Percentiles rank a stretch among this genome's conserved stretches.
phyloP scores from a whole-genome alignment of 2,797 vertebrate species.

The Calcarius lapponicus region DNA sequence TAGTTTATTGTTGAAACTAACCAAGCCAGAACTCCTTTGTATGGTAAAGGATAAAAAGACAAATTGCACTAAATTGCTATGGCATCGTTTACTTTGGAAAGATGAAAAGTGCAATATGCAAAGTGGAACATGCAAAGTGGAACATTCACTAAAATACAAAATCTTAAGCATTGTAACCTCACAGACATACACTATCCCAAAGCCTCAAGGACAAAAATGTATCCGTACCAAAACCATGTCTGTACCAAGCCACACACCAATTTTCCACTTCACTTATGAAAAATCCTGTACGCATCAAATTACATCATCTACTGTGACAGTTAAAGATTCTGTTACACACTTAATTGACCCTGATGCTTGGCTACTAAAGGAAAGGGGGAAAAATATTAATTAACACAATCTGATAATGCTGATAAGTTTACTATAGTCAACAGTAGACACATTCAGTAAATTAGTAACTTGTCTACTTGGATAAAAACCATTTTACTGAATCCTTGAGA shows the following conservation, averaged over 20 bases:
- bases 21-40: conserved; percentile 33
- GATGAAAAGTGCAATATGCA: background rate
- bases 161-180: background rate
- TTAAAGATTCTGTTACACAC: background rate
- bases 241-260: background rate
- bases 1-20: conserved; percentile 30
- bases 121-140: background rate
- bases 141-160: background rate
- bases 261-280: background rate
- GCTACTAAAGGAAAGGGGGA: background rate
- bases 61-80: background rate
- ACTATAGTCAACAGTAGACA: background rate
- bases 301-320: rapidly evolving
- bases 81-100: background rate
- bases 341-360: background rate
- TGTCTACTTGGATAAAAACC: background rate
- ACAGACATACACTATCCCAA: background rate
- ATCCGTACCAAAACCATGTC: background rate
- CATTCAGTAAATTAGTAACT: background rate
- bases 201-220: background rate
- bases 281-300: background rate
- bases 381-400: background rate
- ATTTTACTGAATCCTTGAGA: background rate
- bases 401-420: background rate
- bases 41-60: conserved; percentile 22